A percentile compares a stretch with the other conserved stretches of the same genome.
Conservation (phyloP, 2,888 invertebrate genomes). For the Dynastes maya region DNA sequence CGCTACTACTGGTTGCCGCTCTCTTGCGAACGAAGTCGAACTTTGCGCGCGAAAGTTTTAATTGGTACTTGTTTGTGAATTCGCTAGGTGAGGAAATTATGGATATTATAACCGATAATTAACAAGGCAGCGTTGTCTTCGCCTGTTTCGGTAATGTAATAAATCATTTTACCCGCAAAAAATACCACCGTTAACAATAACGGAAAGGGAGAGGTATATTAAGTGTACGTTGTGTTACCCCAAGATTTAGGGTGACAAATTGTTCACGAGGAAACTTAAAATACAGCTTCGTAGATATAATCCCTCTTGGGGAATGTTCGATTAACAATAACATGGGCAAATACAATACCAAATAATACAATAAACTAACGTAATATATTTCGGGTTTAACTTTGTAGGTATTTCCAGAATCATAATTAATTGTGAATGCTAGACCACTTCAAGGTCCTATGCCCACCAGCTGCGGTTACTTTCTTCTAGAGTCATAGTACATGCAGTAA, state of each 20-base stretch:
- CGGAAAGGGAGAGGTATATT: background rate
- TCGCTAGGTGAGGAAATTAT: conserved; percentile 32
- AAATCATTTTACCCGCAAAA: conserved; percentile 24
- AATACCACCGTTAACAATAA: background rate
- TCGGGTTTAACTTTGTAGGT: too few relatives aligned
- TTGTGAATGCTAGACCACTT: too few relatives aligned
- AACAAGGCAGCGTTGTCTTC: background rate
- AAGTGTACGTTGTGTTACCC: background rate
- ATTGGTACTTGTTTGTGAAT: conserved; percentile 23
- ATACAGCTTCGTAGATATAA: background rate
- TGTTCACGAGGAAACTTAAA: background rate
- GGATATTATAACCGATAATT: conserved; percentile 39
- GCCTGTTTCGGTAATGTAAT: conserved; percentile 6
- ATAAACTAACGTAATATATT: too few relatives aligned
- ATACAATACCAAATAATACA: too few relatives aligned
- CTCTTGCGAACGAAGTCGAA: background rate
- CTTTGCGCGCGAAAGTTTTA: conserved; percentile 33
- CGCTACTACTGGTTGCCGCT: background rate
- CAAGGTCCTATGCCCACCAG: too few relatives aligned
- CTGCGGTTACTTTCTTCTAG: too few relatives aligned
- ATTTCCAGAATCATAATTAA: too few relatives aligned
- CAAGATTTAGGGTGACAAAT: background rate
- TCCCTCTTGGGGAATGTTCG: background rate
- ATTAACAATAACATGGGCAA: background rate
- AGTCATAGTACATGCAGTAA: too few relatives aligned